Conservation (phyloP, 2,888 invertebrate genomes). For the Ischnura elegans region DNA sequence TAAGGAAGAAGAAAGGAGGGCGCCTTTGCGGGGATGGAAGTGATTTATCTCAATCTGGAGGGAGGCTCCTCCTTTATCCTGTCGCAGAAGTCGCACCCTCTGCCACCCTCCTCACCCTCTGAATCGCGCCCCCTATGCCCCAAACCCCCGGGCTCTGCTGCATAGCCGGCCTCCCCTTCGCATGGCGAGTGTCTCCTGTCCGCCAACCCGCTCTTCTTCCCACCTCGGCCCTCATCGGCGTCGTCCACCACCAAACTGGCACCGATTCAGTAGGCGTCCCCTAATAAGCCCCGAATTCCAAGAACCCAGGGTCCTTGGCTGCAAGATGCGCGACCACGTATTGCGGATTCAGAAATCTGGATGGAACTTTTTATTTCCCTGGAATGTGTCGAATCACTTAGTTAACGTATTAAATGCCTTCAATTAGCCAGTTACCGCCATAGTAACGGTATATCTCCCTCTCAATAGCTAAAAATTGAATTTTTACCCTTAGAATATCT, state of each 20-base stretch:
- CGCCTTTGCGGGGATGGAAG: background rate
- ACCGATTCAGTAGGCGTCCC: background rate
- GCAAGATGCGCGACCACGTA: too few species aligned
- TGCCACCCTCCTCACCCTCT: background rate
- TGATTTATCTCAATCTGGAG: constrained; percentile 65
- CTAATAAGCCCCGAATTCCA: too few species aligned
- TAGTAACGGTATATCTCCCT: too few species aligned
- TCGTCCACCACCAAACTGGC: background rate
- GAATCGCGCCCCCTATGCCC: background rate
- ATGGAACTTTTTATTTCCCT: too few species aligned
- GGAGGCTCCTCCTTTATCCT: constrained; percentile 64
- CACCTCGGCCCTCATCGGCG: background rate
- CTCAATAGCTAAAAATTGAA: too few species aligned
- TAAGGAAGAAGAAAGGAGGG: background rate
- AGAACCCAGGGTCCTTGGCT: too few species aligned
- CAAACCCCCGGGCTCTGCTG: background rate
- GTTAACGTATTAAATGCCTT: too few species aligned
- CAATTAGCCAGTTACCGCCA: too few species aligned
- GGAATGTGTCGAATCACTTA: too few species aligned
- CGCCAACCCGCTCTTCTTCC: background rate
- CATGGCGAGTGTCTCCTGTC: background rate
- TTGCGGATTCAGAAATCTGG: too few species aligned
- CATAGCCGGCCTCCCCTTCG: background rate
- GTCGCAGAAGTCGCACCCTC: constrained; percentile 53
- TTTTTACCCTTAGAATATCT: too few species aligned